Evolutionary conservation across 2,113 vertebrate species (phyloP), one percentile per base, ranked within the genome.

Genomic region (Artemisiospiza belli): DNA sequence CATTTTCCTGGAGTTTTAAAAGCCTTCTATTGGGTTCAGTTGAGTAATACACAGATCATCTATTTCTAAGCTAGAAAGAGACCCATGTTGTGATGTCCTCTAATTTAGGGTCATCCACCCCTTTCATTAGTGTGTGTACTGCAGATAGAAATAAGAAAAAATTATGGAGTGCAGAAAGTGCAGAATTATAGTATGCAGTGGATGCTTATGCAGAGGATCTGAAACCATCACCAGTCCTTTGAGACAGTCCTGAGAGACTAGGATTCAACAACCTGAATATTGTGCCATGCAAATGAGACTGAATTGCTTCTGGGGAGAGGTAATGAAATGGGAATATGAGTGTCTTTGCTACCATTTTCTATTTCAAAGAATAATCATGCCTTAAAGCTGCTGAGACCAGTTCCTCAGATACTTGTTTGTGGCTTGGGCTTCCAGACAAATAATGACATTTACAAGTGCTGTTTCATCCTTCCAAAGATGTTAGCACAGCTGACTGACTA

Each of bases 261-360:
- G 86, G 61, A 59, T 81, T 81, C 80, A 78, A 70, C 44, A 83
- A 57, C 76, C 61, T 57, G 64, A 96, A 88, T 89, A 78, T 47
- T 72, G 76, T 63, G 61, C 83, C 77, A 78, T 72, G 91, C 86
- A 95, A 90, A 92, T 70, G 80, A 83, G 79, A 87, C 27, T 85
- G 78, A 86, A 86, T 67, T 87, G 80, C 91, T 95, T 74, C 86
- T 87, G 83, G 92, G 80, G 15, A 93, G 73, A 90, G 22, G 44
- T 80, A 94, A 90, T 86, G 89, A 96, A 89, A 94, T 59, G 52
- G 57, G 64, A 93, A 94, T 73, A 90, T 55, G 79, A 89, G 91
- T n/a, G 76, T 44, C 91, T 87, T 94, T 10, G 12, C 87, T 92
- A 59, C 33, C 39, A 78, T 95, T 96, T 96, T 81, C 76, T 88